phyloP scores from a whole-genome alignment of 37 sponge, comb jelly and placozoan species.

The Tethya wilhelma region DNA sequence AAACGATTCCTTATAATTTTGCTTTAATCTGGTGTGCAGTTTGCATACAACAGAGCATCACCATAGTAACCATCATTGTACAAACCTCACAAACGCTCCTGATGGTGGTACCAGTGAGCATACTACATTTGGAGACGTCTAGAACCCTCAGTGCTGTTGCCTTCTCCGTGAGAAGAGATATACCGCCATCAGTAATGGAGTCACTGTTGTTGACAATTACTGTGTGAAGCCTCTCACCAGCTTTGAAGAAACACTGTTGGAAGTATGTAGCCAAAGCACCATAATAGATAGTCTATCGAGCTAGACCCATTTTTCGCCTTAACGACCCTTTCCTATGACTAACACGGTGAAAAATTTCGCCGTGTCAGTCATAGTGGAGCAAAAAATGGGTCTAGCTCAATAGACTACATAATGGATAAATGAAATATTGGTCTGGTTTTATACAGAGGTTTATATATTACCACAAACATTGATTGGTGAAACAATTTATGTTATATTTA shows the following conservation, averaged over 20 bases:
- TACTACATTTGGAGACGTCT: constrained; percentile 31
- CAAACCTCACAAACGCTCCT: constrained; percentile 29
- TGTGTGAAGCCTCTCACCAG: background rate
- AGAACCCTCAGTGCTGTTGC: constrained; percentile 8
- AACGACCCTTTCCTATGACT: background rate
- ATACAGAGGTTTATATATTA: too few species aligned
- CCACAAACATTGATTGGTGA: too few species aligned
- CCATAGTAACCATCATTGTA: background rate
- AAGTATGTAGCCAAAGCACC: background rate
- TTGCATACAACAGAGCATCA: background rate
- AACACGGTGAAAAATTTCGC: too few species aligned
- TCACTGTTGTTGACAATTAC: constrained; percentile 15
- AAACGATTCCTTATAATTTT: too few species aligned
- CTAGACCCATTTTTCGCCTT: too few species aligned
- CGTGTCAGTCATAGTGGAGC: too few species aligned
- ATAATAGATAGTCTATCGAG: too few species aligned
- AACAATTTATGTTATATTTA: constrained; percentile 10
- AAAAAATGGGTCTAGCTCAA: too few species aligned
- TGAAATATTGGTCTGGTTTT: too few species aligned
- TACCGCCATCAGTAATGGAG: constrained; percentile 12
- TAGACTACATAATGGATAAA: too few species aligned
- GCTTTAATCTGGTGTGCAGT: background rate
- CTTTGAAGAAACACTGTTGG: constrained; percentile 34
- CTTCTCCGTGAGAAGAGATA: constrained; percentile 18
- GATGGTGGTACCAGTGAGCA: constrained; percentile 36